These are phyloP conservation scores for Thereva nobilitata DNA, from an alignment of 2,888 invertebrate species.

Conservation along the genomic window DNA sequence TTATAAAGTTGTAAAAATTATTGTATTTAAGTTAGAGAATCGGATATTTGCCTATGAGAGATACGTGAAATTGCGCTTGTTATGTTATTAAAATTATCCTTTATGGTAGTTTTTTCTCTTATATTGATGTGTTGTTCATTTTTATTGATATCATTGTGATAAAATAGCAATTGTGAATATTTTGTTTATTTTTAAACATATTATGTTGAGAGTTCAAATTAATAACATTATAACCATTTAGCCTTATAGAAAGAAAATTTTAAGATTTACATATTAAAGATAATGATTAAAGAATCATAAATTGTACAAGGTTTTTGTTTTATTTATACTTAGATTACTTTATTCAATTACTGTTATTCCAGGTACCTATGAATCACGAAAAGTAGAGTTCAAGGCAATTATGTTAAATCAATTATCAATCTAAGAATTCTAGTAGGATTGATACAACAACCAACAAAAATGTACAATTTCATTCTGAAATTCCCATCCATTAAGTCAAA, in stretches of 20 bases:
- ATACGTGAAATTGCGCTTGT: constrained; percentile 22
- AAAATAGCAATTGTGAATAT: constrained; percentile 35
- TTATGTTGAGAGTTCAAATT: constrained; percentile 30
- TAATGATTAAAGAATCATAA: too few species aligned
- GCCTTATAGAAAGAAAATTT: constrained; percentile 17
- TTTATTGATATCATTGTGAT: constrained; percentile 34
- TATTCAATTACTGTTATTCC: too few species aligned
- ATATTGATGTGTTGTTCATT: constrained; percentile 22
- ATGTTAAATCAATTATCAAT: too few species aligned
- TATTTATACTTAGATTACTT: too few species aligned
- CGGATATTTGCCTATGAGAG: constrained; percentile 7
- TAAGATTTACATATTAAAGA: neutral
- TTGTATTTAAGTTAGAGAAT: constrained; percentile 17
- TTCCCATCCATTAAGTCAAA: too few species aligned
- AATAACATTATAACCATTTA: constrained; percentile 15
- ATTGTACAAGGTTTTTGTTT: too few species aligned
- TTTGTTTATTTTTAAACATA: constrained; percentile 35
- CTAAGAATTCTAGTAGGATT: too few species aligned
- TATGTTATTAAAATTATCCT: constrained; percentile 22
- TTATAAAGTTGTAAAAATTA: constrained; percentile 31
- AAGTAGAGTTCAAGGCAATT: too few species aligned
- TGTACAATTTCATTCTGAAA: too few species aligned
- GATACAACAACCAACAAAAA: too few species aligned
- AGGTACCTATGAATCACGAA: too few species aligned
- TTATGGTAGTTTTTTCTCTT: constrained; percentile 14